Evolutionary conservation across 1,140 invertebrate species (phyloP).

Genomic region (Campodea augens): DNA sequence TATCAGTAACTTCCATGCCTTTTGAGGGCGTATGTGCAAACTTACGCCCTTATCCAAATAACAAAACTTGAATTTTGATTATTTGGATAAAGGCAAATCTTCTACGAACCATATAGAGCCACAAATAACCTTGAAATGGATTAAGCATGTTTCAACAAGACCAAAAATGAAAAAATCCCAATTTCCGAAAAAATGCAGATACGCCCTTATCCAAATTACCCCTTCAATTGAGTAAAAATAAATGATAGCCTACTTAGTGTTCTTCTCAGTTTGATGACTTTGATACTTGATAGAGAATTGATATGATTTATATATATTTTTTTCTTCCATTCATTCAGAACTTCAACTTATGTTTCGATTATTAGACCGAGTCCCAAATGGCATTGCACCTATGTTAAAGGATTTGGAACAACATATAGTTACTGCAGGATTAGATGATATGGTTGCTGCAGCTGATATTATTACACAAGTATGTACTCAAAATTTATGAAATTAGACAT

Average conservation of each 20-base stretch:
- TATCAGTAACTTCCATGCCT: too few species aligned
- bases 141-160: too few species aligned
- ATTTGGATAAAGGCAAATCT: too few species aligned
- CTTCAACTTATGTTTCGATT: conserved; percentile 86
- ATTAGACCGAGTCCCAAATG: conserved; percentile 82
- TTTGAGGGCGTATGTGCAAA: background rate
- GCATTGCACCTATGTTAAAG: conserved; percentile 77
- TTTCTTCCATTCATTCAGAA: conserved; percentile 26
- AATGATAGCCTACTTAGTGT: conserved; percentile 8
- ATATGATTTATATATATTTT: conserved; percentile 5
- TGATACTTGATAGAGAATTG: conserved; percentile 2
- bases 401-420: conserved; percentile 87
- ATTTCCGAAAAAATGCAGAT: too few species aligned
- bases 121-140: too few species aligned
- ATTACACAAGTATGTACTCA: conserved; percentile 68
- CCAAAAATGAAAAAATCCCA: too few species aligned
- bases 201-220: too few species aligned
- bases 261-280: too few species aligned
- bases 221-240: conserved; percentile 5
- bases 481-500: too few species aligned
- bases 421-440: conserved; percentile 82
- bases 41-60: too few species aligned
- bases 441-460: conserved; percentile 87
- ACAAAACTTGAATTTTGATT: too few species aligned
- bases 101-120: too few species aligned